Conservation (phyloP, 2,797 vertebrate genomes). For the Leucoraja ocellata region DNA sequence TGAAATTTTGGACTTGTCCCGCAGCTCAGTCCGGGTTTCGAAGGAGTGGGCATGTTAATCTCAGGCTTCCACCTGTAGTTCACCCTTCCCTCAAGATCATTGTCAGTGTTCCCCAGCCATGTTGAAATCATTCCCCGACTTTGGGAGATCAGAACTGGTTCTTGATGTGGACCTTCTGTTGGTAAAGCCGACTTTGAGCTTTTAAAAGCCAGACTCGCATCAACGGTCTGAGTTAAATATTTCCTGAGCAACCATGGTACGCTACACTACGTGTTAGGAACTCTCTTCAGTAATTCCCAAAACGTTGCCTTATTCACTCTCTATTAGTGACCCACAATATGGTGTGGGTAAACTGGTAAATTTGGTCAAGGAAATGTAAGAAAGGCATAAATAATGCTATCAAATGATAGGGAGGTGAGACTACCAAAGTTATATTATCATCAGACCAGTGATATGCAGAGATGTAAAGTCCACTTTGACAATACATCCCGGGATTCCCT, state of each 20-base stretch:
- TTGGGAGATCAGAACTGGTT: not conserved
- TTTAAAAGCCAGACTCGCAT: not conserved
- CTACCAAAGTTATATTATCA: not conserved
- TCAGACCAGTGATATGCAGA: too few species aligned
- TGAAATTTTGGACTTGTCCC: too few species aligned
- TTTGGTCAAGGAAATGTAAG: not conserved
- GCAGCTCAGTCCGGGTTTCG: too few species aligned
- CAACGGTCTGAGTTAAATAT: not conserved
- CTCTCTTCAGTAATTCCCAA: not conserved
- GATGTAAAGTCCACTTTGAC: too few species aligned
- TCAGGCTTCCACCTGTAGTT: not conserved
- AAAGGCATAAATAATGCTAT: not conserved
- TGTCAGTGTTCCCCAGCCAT: not conserved
- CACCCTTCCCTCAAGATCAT: not conserved
- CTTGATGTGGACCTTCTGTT: not conserved
- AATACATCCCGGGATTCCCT: not conserved
- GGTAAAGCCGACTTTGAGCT: not conserved
- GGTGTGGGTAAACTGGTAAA: not conserved
- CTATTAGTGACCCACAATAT: not conserved
- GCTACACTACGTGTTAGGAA: not conserved
- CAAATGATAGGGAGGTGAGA: not conserved
- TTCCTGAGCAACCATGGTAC: not conserved
- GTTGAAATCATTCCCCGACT: not conserved
- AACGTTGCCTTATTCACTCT: not conserved
- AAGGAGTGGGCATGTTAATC: too few species aligned